Conservation (phyloP, 2,797 vertebrate species). For the Sebastes melanostomus region DNA sequence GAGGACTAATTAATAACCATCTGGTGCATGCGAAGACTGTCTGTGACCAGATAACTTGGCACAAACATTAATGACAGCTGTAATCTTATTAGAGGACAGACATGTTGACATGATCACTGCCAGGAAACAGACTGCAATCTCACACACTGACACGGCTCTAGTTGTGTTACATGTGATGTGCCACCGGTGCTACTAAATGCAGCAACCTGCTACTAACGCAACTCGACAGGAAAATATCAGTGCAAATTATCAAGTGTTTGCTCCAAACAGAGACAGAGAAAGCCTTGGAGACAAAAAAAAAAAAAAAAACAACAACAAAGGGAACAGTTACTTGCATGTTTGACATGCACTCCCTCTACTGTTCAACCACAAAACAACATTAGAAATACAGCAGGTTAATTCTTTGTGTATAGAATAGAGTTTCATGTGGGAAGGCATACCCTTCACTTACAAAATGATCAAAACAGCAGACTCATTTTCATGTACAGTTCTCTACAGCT, state of each 20-base stretch:
- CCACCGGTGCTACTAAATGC: neutral
- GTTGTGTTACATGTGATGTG: neutral
- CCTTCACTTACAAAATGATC: neutral
- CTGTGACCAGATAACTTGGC: neutral
- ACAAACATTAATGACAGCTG: constrained; percentile 2
- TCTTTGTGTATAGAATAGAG: neutral
- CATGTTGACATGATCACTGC: neutral
- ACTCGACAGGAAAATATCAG: neutral
- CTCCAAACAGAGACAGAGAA: neutral
- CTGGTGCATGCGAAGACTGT: neutral
- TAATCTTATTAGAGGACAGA: constrained; percentile 18
- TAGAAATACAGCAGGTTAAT: neutral
- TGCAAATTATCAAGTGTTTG: neutral
- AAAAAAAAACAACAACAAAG: neutral
- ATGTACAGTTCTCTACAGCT: neutral
- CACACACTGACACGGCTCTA: neutral
- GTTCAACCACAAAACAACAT: neutral
- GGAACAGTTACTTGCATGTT: neutral
- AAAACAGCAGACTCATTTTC: neutral
- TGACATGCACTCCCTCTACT: constrained; percentile 22
- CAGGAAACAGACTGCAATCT: neutral
- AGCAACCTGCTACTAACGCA: neutral
- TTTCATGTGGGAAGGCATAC: neutral
- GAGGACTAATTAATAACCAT: neutral
- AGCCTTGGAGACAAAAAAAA: neutral